A percentile compares a stretch with the other conserved stretches of the same genome.
These are phyloP conservation scores for Nymphalis polychloros DNA, from an alignment of 2,888 invertebrate genomes.

Conservation along the genomic window DNA sequence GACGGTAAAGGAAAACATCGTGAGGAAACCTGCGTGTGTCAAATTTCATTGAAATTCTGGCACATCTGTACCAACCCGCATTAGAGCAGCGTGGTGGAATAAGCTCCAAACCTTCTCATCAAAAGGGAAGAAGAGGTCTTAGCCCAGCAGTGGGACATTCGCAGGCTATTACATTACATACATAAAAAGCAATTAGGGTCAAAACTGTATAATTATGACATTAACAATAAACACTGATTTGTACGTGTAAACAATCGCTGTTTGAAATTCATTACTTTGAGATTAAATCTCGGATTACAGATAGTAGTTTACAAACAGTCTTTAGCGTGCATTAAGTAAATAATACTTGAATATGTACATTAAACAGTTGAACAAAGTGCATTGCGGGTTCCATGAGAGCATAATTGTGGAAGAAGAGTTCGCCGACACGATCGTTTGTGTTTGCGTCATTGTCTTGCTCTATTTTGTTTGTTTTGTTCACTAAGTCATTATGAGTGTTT, in stretches of 20 bases:
- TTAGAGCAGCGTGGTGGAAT: no score
- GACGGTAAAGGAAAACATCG: no score
- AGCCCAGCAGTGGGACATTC: no score
- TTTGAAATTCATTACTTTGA: neutral
- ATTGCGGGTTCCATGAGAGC: conserved; percentile 54
- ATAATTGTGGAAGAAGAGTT: conserved; percentile 50
- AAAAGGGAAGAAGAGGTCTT: no score
- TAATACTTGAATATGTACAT: conserved; percentile 24
- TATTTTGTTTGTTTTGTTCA: conserved; percentile 19
- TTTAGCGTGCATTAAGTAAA: conserved; percentile 26
- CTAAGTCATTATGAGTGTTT: no score
- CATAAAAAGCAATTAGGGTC: neutral
- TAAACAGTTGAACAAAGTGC: conserved; percentile 55
- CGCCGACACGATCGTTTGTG: conserved; percentile 50
- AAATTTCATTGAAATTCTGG: no score
- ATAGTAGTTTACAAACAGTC: conserved; percentile 14
- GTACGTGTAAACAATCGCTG: neutral
- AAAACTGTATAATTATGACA: neutral
- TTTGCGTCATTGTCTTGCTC: conserved; percentile 49
- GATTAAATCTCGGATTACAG: conserved; percentile 3
- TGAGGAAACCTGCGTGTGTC: no score
- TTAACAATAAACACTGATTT: neutral
- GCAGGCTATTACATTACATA: no score
- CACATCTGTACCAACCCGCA: no score
- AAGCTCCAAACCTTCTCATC: no score